Evolutionary conservation across 1,140 invertebrate genomes (phyloP), one percentile per base, ranked within the genome.

Genomic region (Drosophila tristis): DNA sequence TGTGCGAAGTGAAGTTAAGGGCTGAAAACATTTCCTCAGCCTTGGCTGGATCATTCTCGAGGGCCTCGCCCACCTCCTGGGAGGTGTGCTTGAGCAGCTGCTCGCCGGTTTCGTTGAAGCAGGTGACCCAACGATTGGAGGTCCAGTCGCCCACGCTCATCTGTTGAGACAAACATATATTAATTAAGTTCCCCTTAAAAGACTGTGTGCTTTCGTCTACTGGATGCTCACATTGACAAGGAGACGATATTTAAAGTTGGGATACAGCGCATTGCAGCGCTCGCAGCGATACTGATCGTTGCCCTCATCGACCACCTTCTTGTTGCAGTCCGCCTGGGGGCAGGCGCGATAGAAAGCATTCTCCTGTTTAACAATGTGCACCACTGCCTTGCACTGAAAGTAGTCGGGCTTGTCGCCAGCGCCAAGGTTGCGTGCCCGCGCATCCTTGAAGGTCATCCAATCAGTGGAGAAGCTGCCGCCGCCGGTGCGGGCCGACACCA

Each of bases 211-310:
- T 4, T 31, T 35, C 7, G 20, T 2, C n/a, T 9, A 20, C 94
- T 4, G 15, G 94, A 94, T 93, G 95, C 95, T 95, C 93, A 98
- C 97, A 73, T 93, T 94, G 13, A 97, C 91, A 49, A 99, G 93
- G 64, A 99, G 92, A 48, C 98, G 94, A 93, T 97, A 98, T 78
- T 97, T 97, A 90, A 96, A 99, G 75, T 96, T 96, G 0, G 96
- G 95, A 91, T 94, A 97, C 64, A 97, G 96, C 49, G 94, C 93
- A 71, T 96, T 94, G 92, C 98, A 99, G 92, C 99, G 99, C 92
- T 99, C 98, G 92, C 99, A 99, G 66, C 97, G 94, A 91, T 95
- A 99, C 75, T 96, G 93, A 6, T 96, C 97, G 91, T 98, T 98
- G 48, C 96, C 95, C 51, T 92, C 90, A 93, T 99, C 98, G 26